These are phyloP conservation scores for Anguilla pacifica DNA, from an alignment of 2,797 vertebrate species.

Conservation along the genomic window DNA sequence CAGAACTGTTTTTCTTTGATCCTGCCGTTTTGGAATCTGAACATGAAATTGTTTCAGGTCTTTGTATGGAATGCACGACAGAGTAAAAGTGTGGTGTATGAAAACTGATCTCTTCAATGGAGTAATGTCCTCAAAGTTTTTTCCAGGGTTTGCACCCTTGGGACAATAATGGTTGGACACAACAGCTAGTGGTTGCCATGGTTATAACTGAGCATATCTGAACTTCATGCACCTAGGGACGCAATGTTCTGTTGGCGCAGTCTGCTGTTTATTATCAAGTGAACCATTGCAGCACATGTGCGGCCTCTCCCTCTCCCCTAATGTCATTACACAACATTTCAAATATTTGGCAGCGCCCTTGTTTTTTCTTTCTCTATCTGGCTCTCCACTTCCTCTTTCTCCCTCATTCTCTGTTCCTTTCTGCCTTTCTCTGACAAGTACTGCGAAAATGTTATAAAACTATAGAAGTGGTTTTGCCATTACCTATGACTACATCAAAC, in stretches of 20 bases:
- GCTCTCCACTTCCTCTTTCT: slow-evolving; percentile 1
- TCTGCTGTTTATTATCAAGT: slow-evolving; percentile 29
- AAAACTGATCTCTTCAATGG: not conserved
- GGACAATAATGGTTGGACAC: not conserved
- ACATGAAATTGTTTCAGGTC: not conserved
- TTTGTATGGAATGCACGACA: not conserved
- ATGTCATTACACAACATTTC: slow-evolving; percentile 38
- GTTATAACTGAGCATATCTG: not conserved
- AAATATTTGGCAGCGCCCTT: slow-evolving; percentile 41
- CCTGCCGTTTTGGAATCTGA: not conserved
- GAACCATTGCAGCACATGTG: slow-evolving; percentile 35
- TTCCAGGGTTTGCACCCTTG: not conserved
- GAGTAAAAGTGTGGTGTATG: not conserved
- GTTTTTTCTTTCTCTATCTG: slow-evolving; percentile 32
- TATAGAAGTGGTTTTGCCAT: slow-evolving; percentile 2
- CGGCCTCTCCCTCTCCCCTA: slow-evolving; percentile 12
- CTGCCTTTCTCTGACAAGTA: not conserved
- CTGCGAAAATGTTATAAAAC: slow-evolving; percentile 1
- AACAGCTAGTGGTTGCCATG: not conserved
- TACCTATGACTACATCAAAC: slow-evolving; percentile 17
- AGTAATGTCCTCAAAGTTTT: not conserved
- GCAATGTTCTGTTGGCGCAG: not conserved
- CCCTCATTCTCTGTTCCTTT: not conserved
- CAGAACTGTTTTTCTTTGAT: not conserved
- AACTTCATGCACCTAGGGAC: not conserved